phyloP scores from a whole-genome alignment of 1,140 invertebrate genomes.

The Drosophila bipectinata region DNA sequence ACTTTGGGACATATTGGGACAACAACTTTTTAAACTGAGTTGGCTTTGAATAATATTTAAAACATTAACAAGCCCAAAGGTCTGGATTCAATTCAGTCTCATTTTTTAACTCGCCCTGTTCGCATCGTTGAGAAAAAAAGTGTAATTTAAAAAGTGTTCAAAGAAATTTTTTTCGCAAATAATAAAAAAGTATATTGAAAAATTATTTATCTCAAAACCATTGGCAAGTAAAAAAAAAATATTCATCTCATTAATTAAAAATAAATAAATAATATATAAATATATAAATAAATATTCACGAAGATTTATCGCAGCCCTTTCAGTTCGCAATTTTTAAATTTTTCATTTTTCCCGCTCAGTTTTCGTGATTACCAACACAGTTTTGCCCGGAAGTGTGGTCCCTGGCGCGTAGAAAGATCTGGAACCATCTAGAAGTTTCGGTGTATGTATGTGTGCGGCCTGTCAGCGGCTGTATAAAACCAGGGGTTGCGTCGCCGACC shows the following conservation, averaged over 20 bases:
- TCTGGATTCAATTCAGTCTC: neutral
- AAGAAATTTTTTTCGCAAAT: neutral
- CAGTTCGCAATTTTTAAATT: neutral
- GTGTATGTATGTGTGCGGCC: neutral
- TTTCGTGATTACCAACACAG: constrained; percentile 22
- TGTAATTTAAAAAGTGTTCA: too few species aligned
- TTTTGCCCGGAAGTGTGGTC: constrained; percentile 52
- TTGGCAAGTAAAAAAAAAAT: neutral
- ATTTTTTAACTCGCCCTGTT: constrained; percentile 23
- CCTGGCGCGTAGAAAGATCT: constrained; percentile 59
- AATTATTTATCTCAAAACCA: too few species aligned
- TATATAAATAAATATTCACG: too few species aligned
- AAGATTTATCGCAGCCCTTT: too few species aligned
- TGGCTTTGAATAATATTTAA: neutral
- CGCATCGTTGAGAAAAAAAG: neutral
- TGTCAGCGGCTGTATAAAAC: constrained; percentile 42
- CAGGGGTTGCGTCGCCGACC: constrained; percentile 34
- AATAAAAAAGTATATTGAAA: neutral
- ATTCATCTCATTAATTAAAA: too few species aligned
- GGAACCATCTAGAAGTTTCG: constrained; percentile 60
- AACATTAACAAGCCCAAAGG: neutral
- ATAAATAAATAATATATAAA: too few species aligned
- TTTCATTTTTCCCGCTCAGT: neutral
- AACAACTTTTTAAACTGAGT: neutral
- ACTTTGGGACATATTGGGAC: too few species aligned